These are phyloP conservation scores for human (Homo sapiens) DNA, from an alignment of 2,113 vertebrate species.

Conservation along the genomic window DNA sequence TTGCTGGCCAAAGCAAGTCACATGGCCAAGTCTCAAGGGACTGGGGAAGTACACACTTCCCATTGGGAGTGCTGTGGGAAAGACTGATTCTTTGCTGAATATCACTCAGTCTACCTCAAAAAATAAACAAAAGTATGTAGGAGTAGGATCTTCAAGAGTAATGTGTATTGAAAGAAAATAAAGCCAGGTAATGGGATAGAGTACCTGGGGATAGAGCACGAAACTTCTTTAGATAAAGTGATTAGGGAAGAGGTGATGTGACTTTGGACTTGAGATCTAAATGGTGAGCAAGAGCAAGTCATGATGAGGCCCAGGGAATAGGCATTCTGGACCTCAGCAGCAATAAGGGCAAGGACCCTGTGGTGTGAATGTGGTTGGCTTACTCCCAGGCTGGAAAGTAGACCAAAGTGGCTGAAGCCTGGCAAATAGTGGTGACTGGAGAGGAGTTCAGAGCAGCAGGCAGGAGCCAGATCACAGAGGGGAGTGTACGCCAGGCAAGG, in stretches of 20 bases:
- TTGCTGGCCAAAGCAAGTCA: neutral
- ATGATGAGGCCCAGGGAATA: neutral
- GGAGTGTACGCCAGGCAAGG: neutral
- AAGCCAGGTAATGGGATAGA: neutral
- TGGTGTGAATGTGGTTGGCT: neutral
- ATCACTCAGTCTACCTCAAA: neutral
- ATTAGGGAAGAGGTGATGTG: neutral
- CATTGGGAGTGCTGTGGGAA: neutral
- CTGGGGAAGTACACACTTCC: neutral
- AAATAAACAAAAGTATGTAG: neutral
- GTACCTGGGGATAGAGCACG: neutral
- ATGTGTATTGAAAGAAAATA: neutral
- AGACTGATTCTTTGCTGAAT: neutral
- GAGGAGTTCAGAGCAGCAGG: neutral
- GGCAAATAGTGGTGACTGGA: neutral
- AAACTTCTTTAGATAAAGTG: neutral
- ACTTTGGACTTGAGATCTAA: neutral
- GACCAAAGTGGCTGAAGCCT: too few species aligned
- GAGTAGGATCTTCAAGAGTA: neutral
- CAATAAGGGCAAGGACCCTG: neutral
- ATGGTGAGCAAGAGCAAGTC: neutral
- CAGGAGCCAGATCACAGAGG: neutral
- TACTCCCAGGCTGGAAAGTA: neutral
- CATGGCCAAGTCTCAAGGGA: neutral
- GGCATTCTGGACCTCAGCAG: neutral